Conservation (phyloP, 1,140 invertebrate species). For the Gerris buenoi region DNA sequence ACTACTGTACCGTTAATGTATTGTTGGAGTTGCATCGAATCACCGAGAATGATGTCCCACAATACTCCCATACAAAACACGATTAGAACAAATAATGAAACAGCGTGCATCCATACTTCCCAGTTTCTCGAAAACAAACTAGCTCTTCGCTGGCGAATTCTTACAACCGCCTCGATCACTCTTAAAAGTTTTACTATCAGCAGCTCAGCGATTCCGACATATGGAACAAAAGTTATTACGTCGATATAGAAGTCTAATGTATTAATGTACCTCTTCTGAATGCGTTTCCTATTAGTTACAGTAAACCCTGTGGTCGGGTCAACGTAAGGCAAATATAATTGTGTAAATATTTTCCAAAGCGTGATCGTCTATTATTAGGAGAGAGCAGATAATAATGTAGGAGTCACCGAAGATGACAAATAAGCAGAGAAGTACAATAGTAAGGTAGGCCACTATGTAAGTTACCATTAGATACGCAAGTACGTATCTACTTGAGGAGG, state of each 20-base stretch:
- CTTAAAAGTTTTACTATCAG: neutral
- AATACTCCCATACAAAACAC: no score
- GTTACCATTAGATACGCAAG: neutral
- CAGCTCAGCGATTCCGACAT: neutral
- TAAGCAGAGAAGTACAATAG: neutral
- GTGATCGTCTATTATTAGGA: neutral
- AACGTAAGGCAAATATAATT: neutral
- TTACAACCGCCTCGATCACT: neutral
- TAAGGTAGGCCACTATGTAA: neutral
- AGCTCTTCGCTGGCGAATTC: neutral
- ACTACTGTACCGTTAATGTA: no score
- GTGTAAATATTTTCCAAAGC: neutral
- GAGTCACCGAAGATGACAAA: neutral
- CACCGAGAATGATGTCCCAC: no score
- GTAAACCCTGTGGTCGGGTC: neutral
- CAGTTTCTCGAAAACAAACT: neutral
- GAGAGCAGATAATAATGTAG: neutral
- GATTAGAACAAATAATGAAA: no score
- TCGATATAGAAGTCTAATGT: neutral
- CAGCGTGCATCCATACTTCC: neutral
- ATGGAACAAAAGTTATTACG: neutral
- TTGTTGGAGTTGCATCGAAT: no score
- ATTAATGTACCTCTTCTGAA: neutral
- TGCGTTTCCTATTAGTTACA: neutral
- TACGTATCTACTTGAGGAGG: neutral